phyloP scores from a whole-genome alignment of 2,888 invertebrate genomes.

The Lasiommata megera region DNA sequence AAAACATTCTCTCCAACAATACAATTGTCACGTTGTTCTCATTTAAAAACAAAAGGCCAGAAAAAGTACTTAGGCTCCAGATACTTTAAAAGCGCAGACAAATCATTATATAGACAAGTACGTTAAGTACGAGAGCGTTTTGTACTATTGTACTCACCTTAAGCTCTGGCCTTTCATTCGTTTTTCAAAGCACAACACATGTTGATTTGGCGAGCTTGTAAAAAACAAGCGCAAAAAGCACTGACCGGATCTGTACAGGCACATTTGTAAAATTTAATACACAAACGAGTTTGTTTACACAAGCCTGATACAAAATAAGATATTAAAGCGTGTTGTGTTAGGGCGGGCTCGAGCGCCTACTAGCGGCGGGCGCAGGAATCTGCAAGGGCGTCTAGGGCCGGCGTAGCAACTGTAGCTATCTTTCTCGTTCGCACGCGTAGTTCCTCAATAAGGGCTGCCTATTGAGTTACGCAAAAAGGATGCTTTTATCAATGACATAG shows the following conservation, averaged over 20 bases:
- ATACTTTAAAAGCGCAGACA: conserved; percentile 11
- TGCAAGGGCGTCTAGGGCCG: conserved; percentile 56
- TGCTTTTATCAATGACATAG: conserved; percentile 77
- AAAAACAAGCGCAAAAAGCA: conserved; percentile 32
- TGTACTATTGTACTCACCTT: conserved; percentile 43
- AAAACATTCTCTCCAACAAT: background rate
- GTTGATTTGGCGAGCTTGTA: conserved; percentile 25
- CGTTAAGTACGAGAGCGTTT: conserved; percentile 20
- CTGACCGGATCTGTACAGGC: conserved; percentile 41
- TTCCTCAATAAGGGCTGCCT: conserved; percentile 53
- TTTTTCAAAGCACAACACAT: conserved; percentile 24
- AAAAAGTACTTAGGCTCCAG: background rate
- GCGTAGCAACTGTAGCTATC: conserved; percentile 42
- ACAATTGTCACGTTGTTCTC: background rate
- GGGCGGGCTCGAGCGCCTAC: conserved; percentile 75
- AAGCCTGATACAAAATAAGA: conserved; percentile 56
- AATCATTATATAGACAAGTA: conserved; percentile 10
- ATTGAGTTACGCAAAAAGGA: conserved; percentile 71
- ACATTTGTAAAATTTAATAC: conserved; percentile 41
- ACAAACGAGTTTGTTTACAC: conserved; percentile 74
- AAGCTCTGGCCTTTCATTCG: conserved; percentile 30
- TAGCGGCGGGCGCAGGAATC: conserved; percentile 63
- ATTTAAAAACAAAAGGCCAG: background rate
- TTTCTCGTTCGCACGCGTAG: conserved; percentile 62
- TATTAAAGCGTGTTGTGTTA: conserved; percentile 62